Evolutionary conservation across 2,888 invertebrate species (phyloP).

Genomic region (Blastobasis adustella): DNA sequence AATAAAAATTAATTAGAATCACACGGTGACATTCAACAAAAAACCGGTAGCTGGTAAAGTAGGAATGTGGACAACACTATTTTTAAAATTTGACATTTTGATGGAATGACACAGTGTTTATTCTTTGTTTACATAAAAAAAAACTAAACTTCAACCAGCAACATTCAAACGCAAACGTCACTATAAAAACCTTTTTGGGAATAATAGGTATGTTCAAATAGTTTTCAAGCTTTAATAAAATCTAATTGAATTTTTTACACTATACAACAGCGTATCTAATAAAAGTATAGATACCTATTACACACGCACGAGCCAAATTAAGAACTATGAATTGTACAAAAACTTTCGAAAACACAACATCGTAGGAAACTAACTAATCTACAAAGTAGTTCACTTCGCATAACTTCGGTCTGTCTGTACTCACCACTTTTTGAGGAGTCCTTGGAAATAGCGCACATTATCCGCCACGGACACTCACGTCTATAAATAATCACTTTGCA

Average conservation of each 20-base stretch:
- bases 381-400: no score
- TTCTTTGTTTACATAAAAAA: conserved; percentile 12
- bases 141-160: background rate
- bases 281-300: no score
- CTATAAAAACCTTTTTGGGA: background rate
- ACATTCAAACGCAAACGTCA: background rate
- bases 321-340: no score
- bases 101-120: conserved; percentile 5
- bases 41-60: conserved; percentile 2
- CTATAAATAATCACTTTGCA: conserved; percentile 68
- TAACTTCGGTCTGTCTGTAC: conserved; percentile 10
- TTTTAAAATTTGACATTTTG: conserved; percentile 20
- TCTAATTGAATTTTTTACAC: background rate
- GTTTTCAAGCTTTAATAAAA: conserved; percentile 2
- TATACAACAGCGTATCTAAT: conserved; percentile 11
- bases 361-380: no score
- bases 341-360: no score
- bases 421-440: conserved; percentile 37
- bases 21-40: background rate
- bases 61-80: conserved; percentile 36
- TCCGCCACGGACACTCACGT: conserved; percentile 57
- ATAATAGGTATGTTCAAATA: conserved; percentile 4
- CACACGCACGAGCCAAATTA: no score
- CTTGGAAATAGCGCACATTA: conserved; percentile 55
- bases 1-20: conserved; percentile 3